These are phyloP conservation scores for Charaxes varanes DNA, from an alignment of 1,140 invertebrate species.

Conservation along the genomic window DNA sequence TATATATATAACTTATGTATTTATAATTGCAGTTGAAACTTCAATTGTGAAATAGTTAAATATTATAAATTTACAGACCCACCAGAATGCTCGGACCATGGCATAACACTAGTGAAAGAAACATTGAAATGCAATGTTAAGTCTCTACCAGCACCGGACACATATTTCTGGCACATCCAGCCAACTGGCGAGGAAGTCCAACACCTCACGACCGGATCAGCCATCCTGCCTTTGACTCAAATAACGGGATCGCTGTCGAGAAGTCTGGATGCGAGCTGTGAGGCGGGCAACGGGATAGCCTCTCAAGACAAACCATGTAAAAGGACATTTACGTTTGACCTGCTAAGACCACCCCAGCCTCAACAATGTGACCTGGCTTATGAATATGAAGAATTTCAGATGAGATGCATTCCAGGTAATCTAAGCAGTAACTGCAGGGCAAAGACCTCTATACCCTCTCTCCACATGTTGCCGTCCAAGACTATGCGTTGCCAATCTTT, in stretches of 20 bases:
- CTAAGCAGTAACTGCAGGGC: neutral
- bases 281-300: constrained; percentile 53
- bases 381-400: constrained; percentile 56
- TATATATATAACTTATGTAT: too few species aligned
- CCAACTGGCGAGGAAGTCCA: constrained; percentile 47
- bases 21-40: too few species aligned
- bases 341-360: constrained; percentile 47
- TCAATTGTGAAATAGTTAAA: too few species aligned
- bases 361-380: constrained; percentile 57
- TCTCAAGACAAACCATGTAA: constrained; percentile 52
- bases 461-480: too few species aligned
- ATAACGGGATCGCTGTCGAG: constrained; percentile 45
- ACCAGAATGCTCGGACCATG: constrained; percentile 47
- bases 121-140: constrained; percentile 49
- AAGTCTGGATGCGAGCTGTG: constrained; percentile 43
- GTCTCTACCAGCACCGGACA: constrained; percentile 47
- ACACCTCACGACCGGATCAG: constrained; percentile 54
- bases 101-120: constrained; percentile 47
- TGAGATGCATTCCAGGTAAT: constrained; percentile 59
- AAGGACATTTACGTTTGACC: constrained; percentile 41
- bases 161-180: constrained; percentile 62
- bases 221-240: constrained; percentile 43
- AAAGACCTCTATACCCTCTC: too few species aligned
- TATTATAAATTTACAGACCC: constrained; percentile 38
- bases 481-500: too few species aligned